Evolutionary conservation across 53 echinoderm and acorn worm species (phyloP).

Genomic region (Echinarachnius parma): DNA sequence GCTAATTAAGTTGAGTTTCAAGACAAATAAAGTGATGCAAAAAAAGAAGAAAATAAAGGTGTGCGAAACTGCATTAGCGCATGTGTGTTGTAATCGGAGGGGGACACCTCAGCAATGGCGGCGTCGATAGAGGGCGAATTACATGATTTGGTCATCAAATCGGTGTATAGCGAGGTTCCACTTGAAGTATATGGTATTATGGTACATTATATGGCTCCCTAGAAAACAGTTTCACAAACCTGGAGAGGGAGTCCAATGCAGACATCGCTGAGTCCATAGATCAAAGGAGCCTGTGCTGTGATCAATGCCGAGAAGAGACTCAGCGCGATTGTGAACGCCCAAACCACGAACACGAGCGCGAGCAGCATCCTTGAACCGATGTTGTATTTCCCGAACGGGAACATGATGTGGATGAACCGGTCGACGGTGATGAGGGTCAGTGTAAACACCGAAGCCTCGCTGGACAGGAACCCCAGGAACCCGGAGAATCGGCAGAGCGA

Average conservation of each 20-base stretch:
- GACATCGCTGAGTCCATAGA: constrained; percentile 36
- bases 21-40: too few relatives aligned
- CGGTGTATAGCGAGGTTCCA: too few relatives aligned
- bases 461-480: constrained; percentile 20
- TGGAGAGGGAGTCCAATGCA: constrained; percentile 36
- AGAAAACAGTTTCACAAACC: too few relatives aligned
- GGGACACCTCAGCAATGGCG: too few relatives aligned
- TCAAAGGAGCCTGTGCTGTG: neutral
- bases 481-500: constrained; percentile 17
- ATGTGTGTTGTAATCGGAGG: too few relatives aligned
- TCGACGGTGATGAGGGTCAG: constrained; percentile 39
- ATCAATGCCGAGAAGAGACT: neutral
- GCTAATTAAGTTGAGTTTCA: too few relatives aligned
- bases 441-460: constrained; percentile 41
- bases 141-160: too few relatives aligned
- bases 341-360: neutral
- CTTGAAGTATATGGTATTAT: too few relatives aligned
- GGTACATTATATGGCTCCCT: too few relatives aligned
- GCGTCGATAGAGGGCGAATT: too few relatives aligned
- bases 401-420: constrained; percentile 22
- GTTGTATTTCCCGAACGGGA: constrained; percentile 21
- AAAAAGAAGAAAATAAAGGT: too few relatives aligned
- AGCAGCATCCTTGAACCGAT: neutral
- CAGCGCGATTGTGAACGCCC: neutral
- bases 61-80: too few relatives aligned